Conservation (phyloP, 2,888 invertebrate genomes). For the Labia minor region DNA sequence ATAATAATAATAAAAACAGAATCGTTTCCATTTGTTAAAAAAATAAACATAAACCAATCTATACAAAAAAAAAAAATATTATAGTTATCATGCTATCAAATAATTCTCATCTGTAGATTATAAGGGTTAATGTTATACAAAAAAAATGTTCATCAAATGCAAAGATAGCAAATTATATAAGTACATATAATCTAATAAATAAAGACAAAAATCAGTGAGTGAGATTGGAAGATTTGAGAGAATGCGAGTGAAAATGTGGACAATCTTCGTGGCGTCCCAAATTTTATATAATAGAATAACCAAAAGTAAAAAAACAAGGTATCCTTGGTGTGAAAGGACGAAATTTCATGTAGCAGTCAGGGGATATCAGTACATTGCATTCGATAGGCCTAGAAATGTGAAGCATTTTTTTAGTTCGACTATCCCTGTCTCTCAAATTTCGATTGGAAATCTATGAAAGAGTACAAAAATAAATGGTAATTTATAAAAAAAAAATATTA, state of each 20-base stretch:
- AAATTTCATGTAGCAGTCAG: conserved; percentile 23
- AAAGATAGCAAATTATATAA: neutral
- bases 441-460: conserved; percentile 24
- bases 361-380: conserved; percentile 22
- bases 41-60: neutral
- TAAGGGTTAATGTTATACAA: neutral
- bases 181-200: neutral
- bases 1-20: neutral
- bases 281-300: neutral
- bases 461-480: neutral
- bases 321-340: conserved; percentile 27
- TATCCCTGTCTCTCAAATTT: conserved; percentile 26
- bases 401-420: conserved; percentile 23
- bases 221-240: neutral
- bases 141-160: neutral
- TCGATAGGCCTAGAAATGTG: conserved; percentile 24
- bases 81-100: neutral
- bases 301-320: conserved; percentile 18
- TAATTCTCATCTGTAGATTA: neutral
- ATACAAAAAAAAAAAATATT: neutral
- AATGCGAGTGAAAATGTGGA: neutral
- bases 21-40: neutral
- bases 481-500: neutral
- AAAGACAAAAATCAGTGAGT: neutral
- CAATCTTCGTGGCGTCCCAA: neutral